Evolutionary conservation across 1,140 invertebrate species (phyloP).

Genomic region (Diprion similis): DNA sequence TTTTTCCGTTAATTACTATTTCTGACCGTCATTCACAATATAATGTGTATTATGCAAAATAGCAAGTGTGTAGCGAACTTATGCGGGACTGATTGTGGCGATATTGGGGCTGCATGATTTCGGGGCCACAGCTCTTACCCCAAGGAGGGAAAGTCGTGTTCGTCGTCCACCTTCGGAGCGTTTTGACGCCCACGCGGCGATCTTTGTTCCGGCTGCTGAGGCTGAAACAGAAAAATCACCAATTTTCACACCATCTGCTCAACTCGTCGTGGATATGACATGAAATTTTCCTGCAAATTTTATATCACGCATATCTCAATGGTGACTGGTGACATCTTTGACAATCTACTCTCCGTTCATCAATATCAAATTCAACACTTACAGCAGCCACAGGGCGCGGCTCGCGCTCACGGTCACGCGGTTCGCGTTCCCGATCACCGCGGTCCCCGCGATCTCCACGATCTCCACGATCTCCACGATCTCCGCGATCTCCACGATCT

Average conservation of each 20-base stretch:
- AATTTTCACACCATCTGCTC: too few species aligned
- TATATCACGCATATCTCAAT: not conserved
- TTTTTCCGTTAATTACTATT: too few species aligned
- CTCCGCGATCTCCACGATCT: conserved; percentile 40
- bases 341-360: too few species aligned
- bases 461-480: conserved; percentile 36
- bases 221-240: conserved; percentile 27
- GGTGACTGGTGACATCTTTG: too few species aligned
- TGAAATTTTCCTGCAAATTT: not conserved
- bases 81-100: too few species aligned
- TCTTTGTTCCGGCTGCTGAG: conserved; percentile 47
- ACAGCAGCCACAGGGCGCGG: conserved; percentile 15
- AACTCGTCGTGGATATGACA: too few species aligned
- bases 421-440: conserved; percentile 34
- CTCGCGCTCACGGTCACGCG: conserved; percentile 46
- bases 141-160: conserved; percentile 92
- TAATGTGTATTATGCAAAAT: too few species aligned
- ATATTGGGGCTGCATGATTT: too few species aligned
- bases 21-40: too few species aligned
- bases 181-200: conserved; percentile 64
- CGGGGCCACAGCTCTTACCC: conserved; percentile 63
- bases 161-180: conserved; percentile 94
- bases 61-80: too few species aligned
- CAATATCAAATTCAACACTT: not conserved
- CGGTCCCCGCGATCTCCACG: conserved; percentile 47